phyloP scores from a whole-genome alignment of 2,888 invertebrate genomes.

The Polyommatus iphigenia region DNA sequence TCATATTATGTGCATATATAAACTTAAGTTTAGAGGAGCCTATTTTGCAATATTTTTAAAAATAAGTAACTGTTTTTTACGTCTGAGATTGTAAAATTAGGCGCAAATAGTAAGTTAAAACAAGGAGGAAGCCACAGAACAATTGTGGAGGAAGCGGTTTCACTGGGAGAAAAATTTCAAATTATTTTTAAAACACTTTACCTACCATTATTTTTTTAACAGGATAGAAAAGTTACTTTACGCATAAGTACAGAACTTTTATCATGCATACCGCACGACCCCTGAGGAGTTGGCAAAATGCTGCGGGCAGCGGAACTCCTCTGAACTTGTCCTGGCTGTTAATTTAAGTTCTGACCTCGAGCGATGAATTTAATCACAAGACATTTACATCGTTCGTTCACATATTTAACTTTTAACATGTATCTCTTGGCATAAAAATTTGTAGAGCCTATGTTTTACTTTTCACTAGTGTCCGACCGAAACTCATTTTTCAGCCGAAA shows the following conservation, averaged over 20 bases:
- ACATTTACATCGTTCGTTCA: too few species aligned
- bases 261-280: neutral
- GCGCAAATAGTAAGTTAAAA: neutral
- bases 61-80: neutral
- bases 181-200: neutral
- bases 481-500: too few species aligned
- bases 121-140: too few species aligned
- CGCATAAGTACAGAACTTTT: neutral
- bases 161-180: neutral
- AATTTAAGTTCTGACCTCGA: too few species aligned
- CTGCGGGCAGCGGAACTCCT: too few species aligned
- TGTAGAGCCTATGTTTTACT: too few species aligned
- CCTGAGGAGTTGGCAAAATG: too few species aligned
- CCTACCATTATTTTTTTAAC: neutral
- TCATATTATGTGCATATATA: neutral
- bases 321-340: too few species aligned
- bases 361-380: too few species aligned
- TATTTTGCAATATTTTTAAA: neutral
- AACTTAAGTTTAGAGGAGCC: neutral
- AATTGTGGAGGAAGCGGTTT: neutral
- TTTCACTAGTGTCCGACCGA: too few species aligned
- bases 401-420: too few species aligned
- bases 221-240: neutral
- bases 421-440: too few species aligned
- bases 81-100: neutral